Evolutionary conservation across 2,888 invertebrate genomes (phyloP).

Genomic region (Gonocerus acuteangulatus): DNA sequence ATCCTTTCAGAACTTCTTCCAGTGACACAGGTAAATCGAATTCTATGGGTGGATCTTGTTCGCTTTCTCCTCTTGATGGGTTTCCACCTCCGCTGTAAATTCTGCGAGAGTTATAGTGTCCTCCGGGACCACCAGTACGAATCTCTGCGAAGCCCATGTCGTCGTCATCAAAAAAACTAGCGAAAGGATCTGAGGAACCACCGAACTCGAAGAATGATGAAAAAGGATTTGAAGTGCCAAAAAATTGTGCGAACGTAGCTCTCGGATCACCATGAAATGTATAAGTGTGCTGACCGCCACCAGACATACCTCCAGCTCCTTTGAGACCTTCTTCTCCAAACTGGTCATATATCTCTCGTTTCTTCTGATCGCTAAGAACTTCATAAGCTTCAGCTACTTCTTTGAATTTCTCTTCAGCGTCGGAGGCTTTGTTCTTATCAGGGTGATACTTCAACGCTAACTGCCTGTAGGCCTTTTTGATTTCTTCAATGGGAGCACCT

Average conservation of each 20-base stretch:
- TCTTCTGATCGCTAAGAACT: conserved; percentile 33
- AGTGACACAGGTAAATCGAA: conserved; percentile 86
- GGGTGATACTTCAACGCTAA: conserved; percentile 35
- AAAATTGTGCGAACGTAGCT: conserved; percentile 96
- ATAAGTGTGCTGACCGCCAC: conserved; percentile 47
- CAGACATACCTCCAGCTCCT: background rate
- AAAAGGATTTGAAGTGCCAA: conserved; percentile 90
- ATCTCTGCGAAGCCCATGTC: background rate
- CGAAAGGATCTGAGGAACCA: conserved; percentile 42
- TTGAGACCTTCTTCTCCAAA: conserved; percentile 30
- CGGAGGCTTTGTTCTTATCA: conserved; percentile 35
- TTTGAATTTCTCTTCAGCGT: conserved; percentile 35
- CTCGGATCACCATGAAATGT: conserved; percentile 91
- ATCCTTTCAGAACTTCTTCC: conserved; percentile 89
- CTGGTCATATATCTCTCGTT: conserved; percentile 32
- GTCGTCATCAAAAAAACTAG: conserved; percentile 66
- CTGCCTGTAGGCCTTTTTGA: conserved; percentile 34
- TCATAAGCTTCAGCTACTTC: conserved; percentile 37
- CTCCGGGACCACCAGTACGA: conserved; percentile 60
- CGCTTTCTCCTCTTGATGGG: conserved; percentile 48
- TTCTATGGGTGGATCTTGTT: conserved; percentile 84
- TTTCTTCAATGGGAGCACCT: conserved; percentile 32
- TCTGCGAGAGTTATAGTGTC: conserved; percentile 38
- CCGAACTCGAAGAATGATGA: conserved; percentile 58
- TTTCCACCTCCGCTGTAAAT: conserved; percentile 45